A percentile compares a stretch with the other conserved stretches of the same genome.
These are phyloP conservation scores for Montifringilla adamsi DNA, from an alignment of 2,113 vertebrate species.

Conservation along the genomic window DNA sequence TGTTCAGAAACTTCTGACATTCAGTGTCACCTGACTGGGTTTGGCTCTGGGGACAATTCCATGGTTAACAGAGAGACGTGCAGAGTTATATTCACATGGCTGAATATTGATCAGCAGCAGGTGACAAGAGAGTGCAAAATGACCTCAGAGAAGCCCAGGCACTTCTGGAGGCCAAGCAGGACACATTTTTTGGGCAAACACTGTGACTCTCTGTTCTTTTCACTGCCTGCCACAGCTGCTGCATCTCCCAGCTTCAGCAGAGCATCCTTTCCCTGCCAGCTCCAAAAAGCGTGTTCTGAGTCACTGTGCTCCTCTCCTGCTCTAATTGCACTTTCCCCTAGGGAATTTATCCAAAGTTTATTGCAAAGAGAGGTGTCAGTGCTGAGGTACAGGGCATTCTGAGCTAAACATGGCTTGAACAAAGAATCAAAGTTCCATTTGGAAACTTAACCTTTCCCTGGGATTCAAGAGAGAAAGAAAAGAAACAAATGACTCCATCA, in stretches of 20 bases:
- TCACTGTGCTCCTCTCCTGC: not conserved
- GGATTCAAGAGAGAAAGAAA: not conserved
- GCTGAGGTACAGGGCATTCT: not conserved
- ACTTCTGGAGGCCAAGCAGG: not conserved
- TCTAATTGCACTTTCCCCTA: not conserved
- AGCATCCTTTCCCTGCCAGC: not conserved
- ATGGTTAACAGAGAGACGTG: accelerated
- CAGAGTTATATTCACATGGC: not conserved
- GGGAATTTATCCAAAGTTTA: not conserved
- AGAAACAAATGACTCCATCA: not conserved
- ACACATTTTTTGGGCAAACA: not conserved
- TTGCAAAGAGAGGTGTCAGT: not conserved
- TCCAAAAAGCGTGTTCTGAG: not conserved
- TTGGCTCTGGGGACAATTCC: not conserved
- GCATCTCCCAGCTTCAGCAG: not conserved
- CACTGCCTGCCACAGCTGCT: not conserved
- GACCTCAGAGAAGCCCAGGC: not conserved
- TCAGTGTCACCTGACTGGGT: not conserved
- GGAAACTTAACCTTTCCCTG: not conserved
- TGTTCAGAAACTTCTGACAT: not conserved
- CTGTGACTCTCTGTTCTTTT: not conserved
- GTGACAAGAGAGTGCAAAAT: not conserved
- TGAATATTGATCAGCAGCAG: not conserved
- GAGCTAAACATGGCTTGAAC: not conserved
- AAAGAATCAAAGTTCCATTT: not conserved